Evolutionary conservation across 1,140 invertebrate species (phyloP).

Genomic region (Euura saliciscinereae): DNA sequence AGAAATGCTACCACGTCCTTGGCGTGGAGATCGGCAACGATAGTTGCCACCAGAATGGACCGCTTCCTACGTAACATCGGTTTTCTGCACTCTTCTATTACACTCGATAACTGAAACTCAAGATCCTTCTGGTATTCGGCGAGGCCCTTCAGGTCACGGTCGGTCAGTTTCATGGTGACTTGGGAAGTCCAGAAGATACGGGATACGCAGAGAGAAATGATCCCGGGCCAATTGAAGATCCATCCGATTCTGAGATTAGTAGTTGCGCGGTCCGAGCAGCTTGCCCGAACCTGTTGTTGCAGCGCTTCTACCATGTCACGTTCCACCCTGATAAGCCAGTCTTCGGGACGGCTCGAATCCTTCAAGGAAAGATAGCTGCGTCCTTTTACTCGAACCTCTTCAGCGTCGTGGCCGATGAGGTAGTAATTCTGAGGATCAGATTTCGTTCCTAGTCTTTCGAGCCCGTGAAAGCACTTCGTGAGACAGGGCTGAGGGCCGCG

Average conservation of each 20-base stretch:
- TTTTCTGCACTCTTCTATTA: constrained; percentile 49
- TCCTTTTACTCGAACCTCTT: constrained; percentile 58
- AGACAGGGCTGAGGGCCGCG: constrained; percentile 62
- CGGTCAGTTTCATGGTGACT: constrained; percentile 37
- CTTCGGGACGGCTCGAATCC: constrained; percentile 8
- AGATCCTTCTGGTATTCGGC: constrained; percentile 10
- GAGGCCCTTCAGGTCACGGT: background rate
- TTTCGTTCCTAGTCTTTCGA: constrained; percentile 50
- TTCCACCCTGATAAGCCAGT: constrained; percentile 55
- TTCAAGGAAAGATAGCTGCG: constrained; percentile 6
- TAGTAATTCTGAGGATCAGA: constrained; percentile 58
- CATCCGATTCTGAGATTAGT: constrained; percentile 49
- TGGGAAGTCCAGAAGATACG: constrained; percentile 70
- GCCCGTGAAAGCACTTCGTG: constrained; percentile 68
- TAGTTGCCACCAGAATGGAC: constrained; percentile 62
- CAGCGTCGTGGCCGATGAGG: constrained; percentile 67
- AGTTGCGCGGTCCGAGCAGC: constrained; percentile 48
- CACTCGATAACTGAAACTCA: constrained; percentile 17
- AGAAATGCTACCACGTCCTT: constrained; percentile 66
- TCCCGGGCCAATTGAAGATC: constrained; percentile 66
- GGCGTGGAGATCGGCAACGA: constrained; percentile 68
- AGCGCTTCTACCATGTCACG: constrained; percentile 58
- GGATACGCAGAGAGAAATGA: constrained; percentile 67
- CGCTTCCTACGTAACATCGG: constrained; percentile 62
- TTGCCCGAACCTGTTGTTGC: constrained; percentile 52